A percentile compares a stretch with the other conserved stretches of the same genome.
phyloP scores from a whole-genome alignment of 2,888 invertebrate species.

The Limnephilus marmoratus region DNA sequence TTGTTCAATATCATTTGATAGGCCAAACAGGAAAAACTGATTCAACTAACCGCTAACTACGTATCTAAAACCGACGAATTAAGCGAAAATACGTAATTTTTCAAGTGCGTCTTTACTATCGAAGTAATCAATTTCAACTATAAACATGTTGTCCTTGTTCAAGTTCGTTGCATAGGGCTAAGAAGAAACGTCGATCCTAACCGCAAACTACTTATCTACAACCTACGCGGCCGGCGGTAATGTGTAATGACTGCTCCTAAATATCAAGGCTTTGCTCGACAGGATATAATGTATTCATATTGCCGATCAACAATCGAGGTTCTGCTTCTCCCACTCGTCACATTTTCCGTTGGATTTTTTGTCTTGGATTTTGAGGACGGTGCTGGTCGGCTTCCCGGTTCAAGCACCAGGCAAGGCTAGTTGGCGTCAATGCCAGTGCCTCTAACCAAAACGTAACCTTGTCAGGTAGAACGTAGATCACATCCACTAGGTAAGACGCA shows the following conservation, averaged over 20 bases:
- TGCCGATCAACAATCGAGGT: slow-evolving; percentile 12
- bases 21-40: no score
- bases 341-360: slow-evolving; percentile 50
- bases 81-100: background rate
- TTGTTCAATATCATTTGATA: no score
- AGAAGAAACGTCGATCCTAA: background rate
- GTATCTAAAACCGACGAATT: no score
- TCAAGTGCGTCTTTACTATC: background rate
- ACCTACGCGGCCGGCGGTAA: slow-evolving; percentile 18
- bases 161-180: slow-evolving; percentile 11
- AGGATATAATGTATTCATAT: background rate
- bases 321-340: slow-evolving; percentile 42
- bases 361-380: slow-evolving; percentile 56
- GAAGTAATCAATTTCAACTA: background rate
- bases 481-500: slow-evolving; percentile 43
- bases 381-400: slow-evolving; percentile 61
- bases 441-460: slow-evolving; percentile 42
- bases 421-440: slow-evolving; percentile 62
- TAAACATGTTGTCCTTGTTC: slow-evolving; percentile 23
- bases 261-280: slow-evolving; percentile 32
- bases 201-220: slow-evolving; percentile 16
- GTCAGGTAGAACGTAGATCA: slow-evolving; percentile 9
- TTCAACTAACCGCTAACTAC: no score
- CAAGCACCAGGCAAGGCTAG: slow-evolving; percentile 62
- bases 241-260: slow-evolving; percentile 4